phyloP scores from a whole-genome alignment of 2,113 vertebrate species.

The Canis aureus region DNA sequence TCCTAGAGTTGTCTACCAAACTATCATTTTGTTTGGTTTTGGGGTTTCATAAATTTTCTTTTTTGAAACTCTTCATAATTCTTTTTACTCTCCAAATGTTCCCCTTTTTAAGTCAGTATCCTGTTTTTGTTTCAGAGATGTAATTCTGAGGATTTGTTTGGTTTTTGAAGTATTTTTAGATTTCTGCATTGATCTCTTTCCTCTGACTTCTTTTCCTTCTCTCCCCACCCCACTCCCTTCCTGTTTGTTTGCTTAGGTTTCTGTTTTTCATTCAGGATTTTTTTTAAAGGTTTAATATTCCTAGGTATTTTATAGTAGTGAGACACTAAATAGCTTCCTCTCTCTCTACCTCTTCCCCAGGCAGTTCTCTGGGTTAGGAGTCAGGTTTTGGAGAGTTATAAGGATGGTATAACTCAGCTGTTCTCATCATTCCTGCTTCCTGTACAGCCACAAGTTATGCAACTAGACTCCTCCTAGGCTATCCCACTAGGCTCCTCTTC shows the following conservation, averaged over 20 bases:
- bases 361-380: not conserved
- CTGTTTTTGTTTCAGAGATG: constrained; percentile 44
- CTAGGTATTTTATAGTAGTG: not conserved
- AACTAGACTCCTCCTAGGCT: fast-evolving
- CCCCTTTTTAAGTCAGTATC: not conserved
- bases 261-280: not conserved
- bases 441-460: not conserved
- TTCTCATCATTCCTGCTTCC: not conserved
- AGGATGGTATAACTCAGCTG: not conserved
- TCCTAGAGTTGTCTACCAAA: not conserved
- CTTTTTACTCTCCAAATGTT: not conserved
- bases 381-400: not conserved
- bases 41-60: not conserved
- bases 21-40: constrained; percentile 2
- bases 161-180: constrained; percentile 21
- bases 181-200: not conserved
- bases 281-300: not conserved
- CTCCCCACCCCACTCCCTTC: not conserved
- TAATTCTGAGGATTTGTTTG: not conserved
- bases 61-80: not conserved
- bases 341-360: not conserved
- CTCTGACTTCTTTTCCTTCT: not conserved
- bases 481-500: not conserved
- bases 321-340: not conserved
- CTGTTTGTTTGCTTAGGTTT: not conserved